A percentile compares a stretch with the other conserved stretches of the same genome.
phyloP scores from a whole-genome alignment of 2,797 vertebrate species.

The Argyrosomus regius region DNA sequence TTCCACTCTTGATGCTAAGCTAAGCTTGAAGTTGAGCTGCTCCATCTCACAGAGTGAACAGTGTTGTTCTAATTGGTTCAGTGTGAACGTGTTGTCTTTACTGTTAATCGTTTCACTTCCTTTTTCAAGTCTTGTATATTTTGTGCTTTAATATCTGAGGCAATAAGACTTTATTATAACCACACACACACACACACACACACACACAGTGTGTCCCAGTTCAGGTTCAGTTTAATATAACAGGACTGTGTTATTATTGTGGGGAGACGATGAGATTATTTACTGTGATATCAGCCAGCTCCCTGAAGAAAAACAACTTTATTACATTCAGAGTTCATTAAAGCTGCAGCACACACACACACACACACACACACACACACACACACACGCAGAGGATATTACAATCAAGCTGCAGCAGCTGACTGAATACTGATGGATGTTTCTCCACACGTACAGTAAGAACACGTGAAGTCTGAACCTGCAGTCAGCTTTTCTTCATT shows the following conservation, averaged over 20 bases:
- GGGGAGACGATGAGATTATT: constrained; percentile 18
- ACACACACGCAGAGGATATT: neutral
- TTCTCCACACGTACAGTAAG: too few species aligned
- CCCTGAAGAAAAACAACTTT: constrained; percentile 24
- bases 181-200: constrained; percentile 10
- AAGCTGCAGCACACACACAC: neutral
- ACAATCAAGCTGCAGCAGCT: too few species aligned
- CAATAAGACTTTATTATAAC: neutral
- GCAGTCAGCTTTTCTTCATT: too few species aligned
- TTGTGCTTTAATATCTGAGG: neutral
- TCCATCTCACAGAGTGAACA: neutral
- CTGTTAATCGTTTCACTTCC: neutral
- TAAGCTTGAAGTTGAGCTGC: neutral
- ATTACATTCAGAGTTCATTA: constrained; percentile 52
- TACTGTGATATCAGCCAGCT: constrained; percentile 23
- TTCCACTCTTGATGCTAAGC: neutral
- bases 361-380: constrained; percentile 6
- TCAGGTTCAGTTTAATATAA: constrained; percentile 15
- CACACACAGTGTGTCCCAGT: neutral
- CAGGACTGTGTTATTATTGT: constrained; percentile 32
- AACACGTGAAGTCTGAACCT: too few species aligned
- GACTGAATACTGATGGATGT: too few species aligned
- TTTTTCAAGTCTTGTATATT: neutral
- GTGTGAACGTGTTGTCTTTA: too few species aligned
- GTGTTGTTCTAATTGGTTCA: too few species aligned